These are phyloP conservation scores for Otus sunia DNA, from an alignment of 2,113 vertebrate species.

Conservation along the genomic window DNA sequence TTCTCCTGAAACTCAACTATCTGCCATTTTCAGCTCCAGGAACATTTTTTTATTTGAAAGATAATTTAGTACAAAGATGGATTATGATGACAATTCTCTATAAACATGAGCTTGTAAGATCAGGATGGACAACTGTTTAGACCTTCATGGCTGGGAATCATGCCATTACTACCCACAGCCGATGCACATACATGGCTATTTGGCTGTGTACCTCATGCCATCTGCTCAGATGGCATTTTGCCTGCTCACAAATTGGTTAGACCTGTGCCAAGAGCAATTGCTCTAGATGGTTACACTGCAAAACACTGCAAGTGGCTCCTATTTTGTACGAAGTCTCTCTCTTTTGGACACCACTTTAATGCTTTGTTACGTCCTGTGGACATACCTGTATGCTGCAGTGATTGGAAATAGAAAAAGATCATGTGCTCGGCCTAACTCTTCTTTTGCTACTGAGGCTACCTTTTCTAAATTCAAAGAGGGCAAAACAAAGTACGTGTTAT, in stretches of 20 bases:
- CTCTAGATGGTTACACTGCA: slow-evolving; percentile 69
- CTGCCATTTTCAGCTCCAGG: not conserved
- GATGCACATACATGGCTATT: slow-evolving; percentile 78
- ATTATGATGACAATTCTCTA: slow-evolving; percentile 67
- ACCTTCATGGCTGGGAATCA: slow-evolving; percentile 77
- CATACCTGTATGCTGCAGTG: slow-evolving; percentile 24
- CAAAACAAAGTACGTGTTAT: not conserved
- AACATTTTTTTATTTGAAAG: slow-evolving; percentile 54
- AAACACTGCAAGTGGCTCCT: slow-evolving; percentile 65
- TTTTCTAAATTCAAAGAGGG: not conserved
- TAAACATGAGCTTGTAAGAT: slow-evolving; percentile 69
- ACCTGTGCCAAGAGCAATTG: slow-evolving; percentile 77
- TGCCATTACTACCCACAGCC: slow-evolving; percentile 78
- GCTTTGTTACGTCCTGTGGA: slow-evolving; percentile 49
- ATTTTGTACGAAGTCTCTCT: slow-evolving; percentile 36
- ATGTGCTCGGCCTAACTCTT: not conserved
- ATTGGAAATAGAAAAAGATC: not conserved
- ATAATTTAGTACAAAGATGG: slow-evolving; percentile 46
- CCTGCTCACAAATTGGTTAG: slow-evolving; percentile 77
- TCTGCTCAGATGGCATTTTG: slow-evolving; percentile 76
- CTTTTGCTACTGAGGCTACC: not conserved
- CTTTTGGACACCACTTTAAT: slow-evolving; percentile 48
- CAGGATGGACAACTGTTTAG: slow-evolving; percentile 79
- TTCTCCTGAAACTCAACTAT: not conserved
- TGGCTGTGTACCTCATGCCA: slow-evolving; percentile 75